phyloP scores from a whole-genome alignment of 1,140 invertebrate species.

The Drosophila orosa region DNA sequence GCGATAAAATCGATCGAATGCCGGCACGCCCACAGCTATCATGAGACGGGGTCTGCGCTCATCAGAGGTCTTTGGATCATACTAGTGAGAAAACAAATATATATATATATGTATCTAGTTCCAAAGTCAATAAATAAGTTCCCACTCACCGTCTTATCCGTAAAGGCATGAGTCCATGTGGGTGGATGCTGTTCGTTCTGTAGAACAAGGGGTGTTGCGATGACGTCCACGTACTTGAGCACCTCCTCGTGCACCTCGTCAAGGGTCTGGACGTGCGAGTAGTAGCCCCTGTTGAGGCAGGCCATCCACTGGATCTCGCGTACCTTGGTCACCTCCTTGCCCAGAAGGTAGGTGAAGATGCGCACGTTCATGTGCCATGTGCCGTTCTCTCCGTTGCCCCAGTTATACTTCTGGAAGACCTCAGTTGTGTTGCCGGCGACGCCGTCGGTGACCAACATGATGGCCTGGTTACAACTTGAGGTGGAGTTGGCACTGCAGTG shows the following conservation, averaged over 20 bases:
- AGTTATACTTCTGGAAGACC: conserved; percentile 94
- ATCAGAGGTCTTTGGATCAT: conserved; percentile 84
- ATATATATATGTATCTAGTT: neutral
- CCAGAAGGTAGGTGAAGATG: conserved; percentile 98
- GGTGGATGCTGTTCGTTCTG: conserved; percentile 90
- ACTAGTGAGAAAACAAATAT: conserved; percentile 30
- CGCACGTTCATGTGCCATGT: conserved; percentile 90
- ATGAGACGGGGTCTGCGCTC: conserved; percentile 87
- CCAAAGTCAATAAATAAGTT: no score
- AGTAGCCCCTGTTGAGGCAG: conserved; percentile 97
- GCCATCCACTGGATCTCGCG: conserved; percentile 97
- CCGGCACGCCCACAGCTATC: conserved; percentile 94
- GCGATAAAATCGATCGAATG: conserved; percentile 90
- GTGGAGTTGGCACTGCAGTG: conserved; percentile 86
- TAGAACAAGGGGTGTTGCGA: conserved; percentile 94
- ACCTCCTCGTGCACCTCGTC: conserved; percentile 97
- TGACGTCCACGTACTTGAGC: conserved; percentile 95
- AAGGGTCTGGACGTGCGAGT: conserved; percentile 95
- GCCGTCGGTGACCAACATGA: conserved; percentile 99
- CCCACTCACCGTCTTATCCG: conserved; percentile 89
- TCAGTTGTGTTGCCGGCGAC: conserved; percentile 95
- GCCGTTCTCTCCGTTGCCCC: conserved; percentile 86
- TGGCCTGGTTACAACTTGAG: conserved; percentile 95
- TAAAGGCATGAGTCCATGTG: conserved; percentile 95
- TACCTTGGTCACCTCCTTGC: conserved; percentile 96